Evolutionary conservation across 2,797 vertebrate species (phyloP), one percentile per base, ranked within the genome.

Genomic region (Loris lydekkerianus): DNA sequence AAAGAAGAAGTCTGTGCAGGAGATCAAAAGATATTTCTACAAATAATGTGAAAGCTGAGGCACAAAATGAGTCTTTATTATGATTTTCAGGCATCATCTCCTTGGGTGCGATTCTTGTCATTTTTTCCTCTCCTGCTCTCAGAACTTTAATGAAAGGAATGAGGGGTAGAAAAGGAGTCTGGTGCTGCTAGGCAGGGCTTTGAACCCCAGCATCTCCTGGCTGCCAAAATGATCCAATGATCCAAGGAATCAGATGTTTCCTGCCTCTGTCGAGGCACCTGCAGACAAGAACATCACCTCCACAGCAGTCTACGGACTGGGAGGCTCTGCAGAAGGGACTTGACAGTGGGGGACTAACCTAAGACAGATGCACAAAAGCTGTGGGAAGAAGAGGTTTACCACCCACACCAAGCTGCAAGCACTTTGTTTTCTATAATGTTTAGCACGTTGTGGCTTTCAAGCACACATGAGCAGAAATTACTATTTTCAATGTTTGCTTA

Each of bases 1-100:
- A 89, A 92, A 92, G 43, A 93, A 94, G 85, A 95, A 94, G 73
- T 56, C 65, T 72, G 82, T 82, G 78, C 21, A 70, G 65, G 25
- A 94, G 81, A 94, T 91, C 86, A 96, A 85, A 91, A 84, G 69
- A 89, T 49, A 40, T 80, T 89, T 95, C 90, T 96, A 56, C 90
- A 94, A 95, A 95, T 93, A 91, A 78, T 73, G 49, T 85, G 69
- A 89, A 69, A 89, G 75, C 63, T 18, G 70, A 82, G 76, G 75
- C 73, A 76, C 83, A 83, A 82, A 96, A 86, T 53, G 34, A 69
- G 34, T 77, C 58, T 94, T 85, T 89, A 82, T 91, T 93, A 86
- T 34, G n/a, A 72, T 69, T 89, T 89, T 77, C 94, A 93, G 86
- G 77, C 75, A 91, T 7, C 31, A 9, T 80, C 72, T 96, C 82